phyloP scores from a whole-genome alignment of 2,113 vertebrate species.

The Cyprinodon tularosa region DNA sequence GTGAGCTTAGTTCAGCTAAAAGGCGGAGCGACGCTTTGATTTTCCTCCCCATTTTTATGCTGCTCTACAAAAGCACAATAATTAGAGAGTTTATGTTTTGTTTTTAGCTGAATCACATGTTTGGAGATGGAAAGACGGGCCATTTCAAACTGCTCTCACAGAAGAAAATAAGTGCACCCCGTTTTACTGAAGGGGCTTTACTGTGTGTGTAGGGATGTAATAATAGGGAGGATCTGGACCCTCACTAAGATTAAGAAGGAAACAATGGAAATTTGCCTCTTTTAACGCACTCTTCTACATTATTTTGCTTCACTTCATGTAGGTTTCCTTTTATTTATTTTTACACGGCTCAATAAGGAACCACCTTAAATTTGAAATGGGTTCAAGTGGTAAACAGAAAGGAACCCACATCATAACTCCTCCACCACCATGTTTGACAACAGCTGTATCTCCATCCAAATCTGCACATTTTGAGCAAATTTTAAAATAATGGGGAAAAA shows the following conservation, averaged over 20 bases:
- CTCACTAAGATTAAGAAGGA: too few species aligned
- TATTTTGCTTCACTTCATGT: too few species aligned
- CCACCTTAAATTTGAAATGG: too few species aligned
- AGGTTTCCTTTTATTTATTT: too few species aligned
- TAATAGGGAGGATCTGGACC: not conserved
- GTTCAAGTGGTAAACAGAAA: not conserved
- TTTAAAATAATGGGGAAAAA: too few species aligned
- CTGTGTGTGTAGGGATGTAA: not conserved
- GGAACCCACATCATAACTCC: too few species aligned
- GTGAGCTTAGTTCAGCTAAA: conserved; percentile 16
- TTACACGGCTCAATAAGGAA: too few species aligned
- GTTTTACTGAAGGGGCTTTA: not conserved
- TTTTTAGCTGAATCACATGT: not conserved
- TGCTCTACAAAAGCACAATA: not conserved
- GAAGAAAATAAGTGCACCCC: not conserved
- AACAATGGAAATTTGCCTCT: too few species aligned
- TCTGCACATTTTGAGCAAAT: too few species aligned
- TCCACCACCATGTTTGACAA: too few species aligned
- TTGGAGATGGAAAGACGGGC: not conserved
- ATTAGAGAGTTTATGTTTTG: not conserved
- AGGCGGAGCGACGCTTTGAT: not conserved
- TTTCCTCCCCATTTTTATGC: not conserved
- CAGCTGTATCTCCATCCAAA: too few species aligned
- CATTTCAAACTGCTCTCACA: not conserved
- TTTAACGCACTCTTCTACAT: too few species aligned